These are phyloP conservation scores for Nyctibius grandis DNA, from an alignment of 2,797 vertebrate genomes.

Conservation along the genomic window DNA sequence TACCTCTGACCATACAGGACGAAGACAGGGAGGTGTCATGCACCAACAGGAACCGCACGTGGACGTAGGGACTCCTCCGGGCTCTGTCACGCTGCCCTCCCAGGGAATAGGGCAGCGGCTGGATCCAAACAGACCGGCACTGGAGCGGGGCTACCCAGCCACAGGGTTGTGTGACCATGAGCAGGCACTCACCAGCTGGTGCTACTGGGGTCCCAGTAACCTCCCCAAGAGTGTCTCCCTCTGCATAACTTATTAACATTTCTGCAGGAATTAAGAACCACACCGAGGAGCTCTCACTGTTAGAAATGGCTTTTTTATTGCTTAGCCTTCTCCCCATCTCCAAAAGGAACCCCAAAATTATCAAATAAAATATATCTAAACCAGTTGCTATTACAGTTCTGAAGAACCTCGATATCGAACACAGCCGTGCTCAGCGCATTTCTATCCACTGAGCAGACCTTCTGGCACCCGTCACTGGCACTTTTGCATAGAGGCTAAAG, in stretches of 20 bases:
- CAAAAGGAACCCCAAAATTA: background rate
- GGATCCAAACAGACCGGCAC: background rate
- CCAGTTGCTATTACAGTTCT: background rate
- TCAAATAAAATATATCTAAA: background rate
- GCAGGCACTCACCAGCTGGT: background rate
- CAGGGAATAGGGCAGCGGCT: background rate
- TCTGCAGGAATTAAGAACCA: background rate
- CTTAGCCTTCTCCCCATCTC: background rate
- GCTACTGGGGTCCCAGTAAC: background rate
- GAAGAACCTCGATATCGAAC: background rate
- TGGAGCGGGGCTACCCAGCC: background rate
- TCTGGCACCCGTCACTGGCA: background rate
- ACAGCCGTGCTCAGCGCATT: background rate
- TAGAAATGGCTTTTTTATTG: slow-evolving; percentile 51
- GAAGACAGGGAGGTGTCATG: background rate
- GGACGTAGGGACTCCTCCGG: background rate
- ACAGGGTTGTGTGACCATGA: background rate
- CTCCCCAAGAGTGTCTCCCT: background rate
- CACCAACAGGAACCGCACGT: background rate
- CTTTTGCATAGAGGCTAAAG: background rate
- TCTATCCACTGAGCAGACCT: background rate
- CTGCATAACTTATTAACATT: background rate
- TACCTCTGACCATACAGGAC: background rate
- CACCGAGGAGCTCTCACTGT: background rate
- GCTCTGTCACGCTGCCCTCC: background rate